Base-by-base conservation (phyloP, 2,113 vertebrate genomes). In the Lagopus muta region DNA sequence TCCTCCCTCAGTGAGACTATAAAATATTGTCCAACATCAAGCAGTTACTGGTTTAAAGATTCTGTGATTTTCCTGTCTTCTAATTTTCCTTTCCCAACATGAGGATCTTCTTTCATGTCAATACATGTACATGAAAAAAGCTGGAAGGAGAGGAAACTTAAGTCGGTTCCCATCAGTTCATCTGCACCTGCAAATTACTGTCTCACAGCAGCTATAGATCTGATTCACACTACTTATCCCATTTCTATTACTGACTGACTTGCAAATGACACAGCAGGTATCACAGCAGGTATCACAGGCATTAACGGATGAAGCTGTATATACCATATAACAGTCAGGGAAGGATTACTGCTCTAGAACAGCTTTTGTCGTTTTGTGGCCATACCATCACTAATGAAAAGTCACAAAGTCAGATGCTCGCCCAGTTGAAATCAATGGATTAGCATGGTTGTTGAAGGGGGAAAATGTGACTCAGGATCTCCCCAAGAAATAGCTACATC, bases 401-500 rank as follows among this genome's bases (percentile, higher is more conserved):
- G 77, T 36, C 30, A 69, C 2, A 2, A 81, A 27, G 73, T 72
- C 73, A 90, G 70, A 82, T 47, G n/a, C 1, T 11, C 50, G 36
- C 73, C 72, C 30, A 8, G 6, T 10, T 48, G 55, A 76, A 78
- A 90, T 38, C 43, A 54, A n/a, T 72, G 86, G 34, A 60, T 75
- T 60, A 69, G 38, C 16, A 55, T 25, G 58, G 24, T 42, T 92
- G 70, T 61, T 83, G 76, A 54, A 50, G 14, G 24, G 4, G 81
- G 77, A 38, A 86, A 90, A 95, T 8, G 58, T 57, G 74, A 76
- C 70, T 87, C 74, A 34, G 84, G 66, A 74, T 82, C 30, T 10
- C 88, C 61, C 52, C 54, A 84, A 58, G 70, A 90, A 92, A 89
- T n/a, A 61, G 90, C 70, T 78, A 34, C 54, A 73, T 75, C 86